A percentile compares a stretch with the other conserved stretches of the same genome.
Conservation (phyloP, 2,888 invertebrate genomes). For the Drosophila nr. perissopoda region DNA sequence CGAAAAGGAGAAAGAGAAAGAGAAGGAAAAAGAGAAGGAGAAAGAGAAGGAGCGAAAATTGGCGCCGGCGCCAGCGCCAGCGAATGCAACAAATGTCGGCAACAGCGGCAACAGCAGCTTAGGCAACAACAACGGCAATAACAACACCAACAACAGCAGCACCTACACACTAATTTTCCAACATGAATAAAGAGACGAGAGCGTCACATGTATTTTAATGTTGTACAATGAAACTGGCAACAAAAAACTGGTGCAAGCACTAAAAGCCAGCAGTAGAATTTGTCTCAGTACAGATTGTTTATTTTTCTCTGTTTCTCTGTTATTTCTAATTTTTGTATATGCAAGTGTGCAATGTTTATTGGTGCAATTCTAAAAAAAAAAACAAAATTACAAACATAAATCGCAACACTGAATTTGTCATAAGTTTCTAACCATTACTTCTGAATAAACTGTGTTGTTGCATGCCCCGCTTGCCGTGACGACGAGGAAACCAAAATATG, state of each 20-base stretch:
- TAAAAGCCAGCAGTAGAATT: background rate
- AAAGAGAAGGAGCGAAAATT: constrained; percentile 24
- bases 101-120: constrained; percentile 7
- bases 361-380: constrained; percentile 7
- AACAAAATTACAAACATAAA: background rate
- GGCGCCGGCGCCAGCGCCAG: background rate
- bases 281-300: constrained; percentile 42
- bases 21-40: constrained; percentile 45
- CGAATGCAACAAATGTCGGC: constrained; percentile 3
- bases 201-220: constrained; percentile 10
- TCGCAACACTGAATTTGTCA: constrained; percentile 33
- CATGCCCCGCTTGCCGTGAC: constrained; percentile 17
- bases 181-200: constrained; percentile 68
- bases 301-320: constrained; percentile 13
- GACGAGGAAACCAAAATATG: background rate
- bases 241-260: constrained; percentile 17
- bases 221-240: constrained; percentile 55
- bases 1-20: constrained; percentile 47
- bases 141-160: constrained; percentile 59
- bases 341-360: constrained; percentile 44
- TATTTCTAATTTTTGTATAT: constrained; percentile 2
- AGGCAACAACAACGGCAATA: constrained; percentile 11
- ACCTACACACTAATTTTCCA: constrained; percentile 80
- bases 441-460: constrained; percentile 23
- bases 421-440: constrained; percentile 10